A percentile compares a stretch with the other conserved stretches of the same genome.
These are phyloP conservation scores for Neoarius graeffei DNA, from an alignment of 2,113 vertebrate genomes.

Conservation along the genomic window DNA sequence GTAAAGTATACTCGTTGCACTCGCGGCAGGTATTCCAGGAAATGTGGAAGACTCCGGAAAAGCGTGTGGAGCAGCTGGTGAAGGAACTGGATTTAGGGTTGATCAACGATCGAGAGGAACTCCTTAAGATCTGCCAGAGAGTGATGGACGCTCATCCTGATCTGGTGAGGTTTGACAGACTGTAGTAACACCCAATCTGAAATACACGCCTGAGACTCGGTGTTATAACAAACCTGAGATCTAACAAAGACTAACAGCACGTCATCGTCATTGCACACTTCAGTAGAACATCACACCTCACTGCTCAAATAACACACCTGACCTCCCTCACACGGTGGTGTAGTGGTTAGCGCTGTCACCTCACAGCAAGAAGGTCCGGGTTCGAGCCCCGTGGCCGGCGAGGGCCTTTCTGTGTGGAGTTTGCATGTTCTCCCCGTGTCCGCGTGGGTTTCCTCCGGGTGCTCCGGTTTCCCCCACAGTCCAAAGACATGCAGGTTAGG, in stretches of 20 bases:
- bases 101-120: constrained; percentile 73
- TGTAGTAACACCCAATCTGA: neutral
- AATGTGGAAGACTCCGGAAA: constrained; percentile 82
- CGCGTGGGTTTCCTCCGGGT: too few relatives aligned
- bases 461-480: too few relatives aligned
- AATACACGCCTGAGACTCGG: neutral
- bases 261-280: neutral
- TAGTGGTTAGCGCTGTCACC: too few relatives aligned
- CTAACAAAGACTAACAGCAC: neutral
- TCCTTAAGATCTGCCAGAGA: constrained; percentile 82
- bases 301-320: neutral
- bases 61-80: constrained; percentile 79
- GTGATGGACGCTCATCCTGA: constrained; percentile 79
- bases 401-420: too few relatives aligned
- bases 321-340: neutral
- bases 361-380: too few relatives aligned
- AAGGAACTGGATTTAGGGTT: constrained; percentile 81
- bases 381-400: too few relatives aligned
- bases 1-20: neutral
- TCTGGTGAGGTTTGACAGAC: constrained; percentile 72
- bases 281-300: neutral
- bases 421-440: too few relatives aligned
- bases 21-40: constrained; percentile 72
- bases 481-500: too few relatives aligned
- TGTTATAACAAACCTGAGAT: neutral